phyloP scores from a whole-genome alignment of 2,113 vertebrate genomes.

The Colossoma macropomum region DNA sequence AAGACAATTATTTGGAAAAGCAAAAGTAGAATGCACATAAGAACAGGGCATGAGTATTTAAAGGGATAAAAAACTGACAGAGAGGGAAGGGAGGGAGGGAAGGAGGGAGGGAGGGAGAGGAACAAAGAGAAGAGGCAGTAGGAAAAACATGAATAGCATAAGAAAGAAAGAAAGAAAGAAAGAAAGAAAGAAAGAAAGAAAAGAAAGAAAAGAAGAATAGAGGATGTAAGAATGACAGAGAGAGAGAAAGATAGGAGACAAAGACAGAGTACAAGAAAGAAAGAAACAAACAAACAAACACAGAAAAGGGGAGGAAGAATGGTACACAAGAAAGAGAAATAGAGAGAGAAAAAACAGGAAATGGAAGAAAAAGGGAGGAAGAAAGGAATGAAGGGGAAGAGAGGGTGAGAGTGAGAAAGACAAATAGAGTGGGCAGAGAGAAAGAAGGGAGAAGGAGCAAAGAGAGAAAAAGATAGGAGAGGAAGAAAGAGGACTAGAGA shows the following conservation, averaged over 20 bases:
- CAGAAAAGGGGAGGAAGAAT: not conserved
- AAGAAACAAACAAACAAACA: too few relatives aligned
- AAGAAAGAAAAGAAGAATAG: not conserved
- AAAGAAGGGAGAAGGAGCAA: not conserved
- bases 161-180: not conserved
- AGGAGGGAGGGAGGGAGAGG: not conserved
- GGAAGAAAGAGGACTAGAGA: not conserved
- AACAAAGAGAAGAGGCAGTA: too few relatives aligned
- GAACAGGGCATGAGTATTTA: constrained; percentile 47
- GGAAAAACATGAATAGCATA: not conserved
- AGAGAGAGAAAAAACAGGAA: not conserved
- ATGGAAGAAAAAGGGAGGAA: not conserved
- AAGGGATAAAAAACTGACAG: not conserved
- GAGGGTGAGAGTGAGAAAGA: not conserved
- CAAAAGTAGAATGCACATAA: constrained; percentile 75
- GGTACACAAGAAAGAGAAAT: too few relatives aligned
- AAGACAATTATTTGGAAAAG: constrained; percentile 42
- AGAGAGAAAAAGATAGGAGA: too few relatives aligned
- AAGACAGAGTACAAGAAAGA: not conserved
- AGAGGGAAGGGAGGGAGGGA: not conserved
- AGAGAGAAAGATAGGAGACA: not conserved
- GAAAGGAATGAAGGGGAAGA: too few relatives aligned
- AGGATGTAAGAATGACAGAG: not conserved
- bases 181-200: not conserved
- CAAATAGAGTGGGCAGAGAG: not conserved